Percentiles rank a stretch among this genome's conserved stretches.
Conservation (phyloP, 2,113 vertebrate genomes). For the Eolophus roseicapilla region DNA sequence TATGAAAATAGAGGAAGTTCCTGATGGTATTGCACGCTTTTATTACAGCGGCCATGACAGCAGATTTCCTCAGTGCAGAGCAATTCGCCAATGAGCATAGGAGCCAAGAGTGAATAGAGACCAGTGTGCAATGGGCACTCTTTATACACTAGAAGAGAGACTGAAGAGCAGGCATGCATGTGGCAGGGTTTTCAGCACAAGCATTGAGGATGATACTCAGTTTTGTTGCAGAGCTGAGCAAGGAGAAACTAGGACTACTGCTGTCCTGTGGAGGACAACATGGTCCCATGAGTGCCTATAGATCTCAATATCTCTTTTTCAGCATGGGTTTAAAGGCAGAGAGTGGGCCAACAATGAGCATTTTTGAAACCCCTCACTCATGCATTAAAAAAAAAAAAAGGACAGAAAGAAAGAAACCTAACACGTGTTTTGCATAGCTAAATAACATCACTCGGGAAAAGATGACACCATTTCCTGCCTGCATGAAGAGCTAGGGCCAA, state of each 20-base stretch:
- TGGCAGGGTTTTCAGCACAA: not conserved
- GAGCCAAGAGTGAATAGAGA: not conserved
- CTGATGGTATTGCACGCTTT: conserved; percentile 22
- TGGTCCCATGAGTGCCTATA: not conserved
- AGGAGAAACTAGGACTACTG: not conserved
- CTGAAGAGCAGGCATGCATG: not conserved
- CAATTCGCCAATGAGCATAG: not conserved
- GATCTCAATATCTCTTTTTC: not conserved
- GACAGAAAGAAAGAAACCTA: not conserved
- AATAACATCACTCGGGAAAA: not conserved
- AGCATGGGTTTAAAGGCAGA: not conserved
- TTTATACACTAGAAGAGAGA: not conserved
- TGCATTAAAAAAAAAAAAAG: not conserved
- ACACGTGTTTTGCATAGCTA: not conserved
- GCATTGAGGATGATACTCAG: not conserved
- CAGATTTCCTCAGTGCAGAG: conserved; percentile 26
- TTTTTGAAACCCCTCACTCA: not conserved
- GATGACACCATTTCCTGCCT: not conserved
- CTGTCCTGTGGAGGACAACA: not conserved
- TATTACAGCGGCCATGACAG: conserved; percentile 11
- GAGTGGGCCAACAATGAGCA: fast-evolving
- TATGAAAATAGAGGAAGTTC: conserved; percentile 57
- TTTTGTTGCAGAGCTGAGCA: not conserved
- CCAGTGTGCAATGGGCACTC: not conserved
- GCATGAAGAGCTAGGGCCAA: not conserved